Conservation (phyloP, 2,888 invertebrate genomes). For the Cephus nigrinus region DNA sequence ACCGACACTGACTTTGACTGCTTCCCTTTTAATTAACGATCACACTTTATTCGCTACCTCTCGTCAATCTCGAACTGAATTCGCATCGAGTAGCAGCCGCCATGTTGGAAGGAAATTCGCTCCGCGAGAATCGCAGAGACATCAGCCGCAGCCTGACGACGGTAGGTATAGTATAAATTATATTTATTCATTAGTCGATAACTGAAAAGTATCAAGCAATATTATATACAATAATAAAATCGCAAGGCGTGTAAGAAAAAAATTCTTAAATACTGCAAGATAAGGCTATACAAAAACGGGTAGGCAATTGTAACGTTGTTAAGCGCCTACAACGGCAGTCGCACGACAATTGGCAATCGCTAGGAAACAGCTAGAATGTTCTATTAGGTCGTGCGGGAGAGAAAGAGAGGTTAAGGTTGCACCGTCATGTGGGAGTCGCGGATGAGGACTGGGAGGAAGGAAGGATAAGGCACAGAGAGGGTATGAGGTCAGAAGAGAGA, state of each 20-base stretch:
- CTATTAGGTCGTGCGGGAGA: background rate
- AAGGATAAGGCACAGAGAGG: slow-evolving; percentile 19
- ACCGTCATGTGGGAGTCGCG: slow-evolving; percentile 24
- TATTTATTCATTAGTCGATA: background rate
- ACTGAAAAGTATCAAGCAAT: background rate
- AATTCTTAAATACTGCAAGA: background rate
- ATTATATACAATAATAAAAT: background rate
- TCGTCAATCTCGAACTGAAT: background rate
- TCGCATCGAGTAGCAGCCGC: slow-evolving; percentile 4
- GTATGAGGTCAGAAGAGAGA: slow-evolving; percentile 46
- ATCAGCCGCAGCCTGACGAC: background rate
- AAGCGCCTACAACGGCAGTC: slow-evolving; percentile 35
- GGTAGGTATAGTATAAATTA: background rate
- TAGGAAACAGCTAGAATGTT: slow-evolving; percentile 38
- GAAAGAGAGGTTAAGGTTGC: slow-evolving; percentile 13
- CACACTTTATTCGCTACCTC: background rate
- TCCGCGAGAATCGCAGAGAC: background rate
- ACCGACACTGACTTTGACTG: slow-evolving; percentile 24
- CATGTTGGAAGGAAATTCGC: background rate
- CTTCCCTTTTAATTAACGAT: background rate
- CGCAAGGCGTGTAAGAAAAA: background rate
- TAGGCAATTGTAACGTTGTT: slow-evolving; percentile 14
- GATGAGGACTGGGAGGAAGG: slow-evolving; percentile 22
- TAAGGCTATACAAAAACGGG: background rate
- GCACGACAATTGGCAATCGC: slow-evolving; percentile 46